Evolutionary conservation across 1,140 invertebrate genomes (phyloP), one percentile per base, ranked within the genome.

Genomic region (Drosophila pseudoobscura): DNA sequence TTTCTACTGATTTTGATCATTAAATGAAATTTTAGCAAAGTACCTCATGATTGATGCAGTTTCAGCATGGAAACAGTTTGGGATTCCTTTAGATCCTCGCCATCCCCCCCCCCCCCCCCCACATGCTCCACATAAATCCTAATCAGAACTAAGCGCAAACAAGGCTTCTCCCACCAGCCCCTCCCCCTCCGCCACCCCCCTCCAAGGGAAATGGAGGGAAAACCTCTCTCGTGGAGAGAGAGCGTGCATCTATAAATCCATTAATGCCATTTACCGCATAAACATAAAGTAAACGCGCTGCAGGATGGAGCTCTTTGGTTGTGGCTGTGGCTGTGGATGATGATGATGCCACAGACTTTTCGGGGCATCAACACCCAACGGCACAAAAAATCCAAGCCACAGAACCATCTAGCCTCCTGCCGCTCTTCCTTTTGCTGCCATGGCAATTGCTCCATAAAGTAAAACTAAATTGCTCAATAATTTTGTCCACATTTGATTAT

Each of bases 391-490:
- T 43, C 50, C 45, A 62, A 66, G 39, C 43, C 22, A 17, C 6
- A 53, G 13, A 17, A 41, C 46, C 26, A 24, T 17, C 46, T 24
- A 46, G 31, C 8, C 15, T 13, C 29, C 65, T 51, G 39, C 22
- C 47, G 39, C 35, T 20, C 46, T 24, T 31, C 52, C 31, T 31
- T 8, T 3, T 2, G 49, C 29, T 22, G 31, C 62, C 70, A 78
- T 57, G 75, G 73, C 85, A 89, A 89, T 89, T 89, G 84, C 84
- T 89, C 84, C 84, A 89, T 89, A 89, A 89, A 89, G 76, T 89
- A 89, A 89, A 89, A 89, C 84, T 89, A 89, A 89, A 89, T 89
- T 89, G 84, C 84, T 89, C 84, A 89, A 89, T 89, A 89, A 89
- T 89, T 89, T 89, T 89, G 84, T 89, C 84, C 84, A 89, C 84